Evolutionary conservation across 2,113 vertebrate genomes (phyloP).

Genomic region (Trichechus manatus): DNA sequence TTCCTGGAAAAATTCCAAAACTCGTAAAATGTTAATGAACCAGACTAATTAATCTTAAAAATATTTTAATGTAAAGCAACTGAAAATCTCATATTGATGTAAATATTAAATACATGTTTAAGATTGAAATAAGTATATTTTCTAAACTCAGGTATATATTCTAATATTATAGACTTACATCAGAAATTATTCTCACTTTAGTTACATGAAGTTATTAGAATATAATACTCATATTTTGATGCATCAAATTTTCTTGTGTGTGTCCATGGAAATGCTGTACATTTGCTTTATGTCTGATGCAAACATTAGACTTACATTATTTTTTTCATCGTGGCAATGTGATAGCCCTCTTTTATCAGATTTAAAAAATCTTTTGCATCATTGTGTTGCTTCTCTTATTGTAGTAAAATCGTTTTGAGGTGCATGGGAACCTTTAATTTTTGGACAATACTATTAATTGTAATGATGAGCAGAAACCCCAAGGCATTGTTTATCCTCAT

Average conservation of each 20-base stretch:
- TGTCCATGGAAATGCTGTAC: background rate
- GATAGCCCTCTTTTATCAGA: background rate
- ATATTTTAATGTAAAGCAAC: background rate
- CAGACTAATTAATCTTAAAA: background rate
- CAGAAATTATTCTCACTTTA: background rate
- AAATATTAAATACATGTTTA: background rate
- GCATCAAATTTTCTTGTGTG: background rate
- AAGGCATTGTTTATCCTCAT: background rate
- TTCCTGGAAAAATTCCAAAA: background rate
- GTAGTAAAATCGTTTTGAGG: background rate
- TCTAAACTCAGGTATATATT: background rate
- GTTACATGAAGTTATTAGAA: background rate
- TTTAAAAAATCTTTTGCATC: background rate
- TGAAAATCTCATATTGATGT: background rate
- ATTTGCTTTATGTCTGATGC: background rate
- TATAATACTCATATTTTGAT: background rate
- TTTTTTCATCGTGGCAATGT: background rate
- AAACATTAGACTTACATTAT: background rate
- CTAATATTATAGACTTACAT: background rate
- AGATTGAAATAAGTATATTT: background rate
- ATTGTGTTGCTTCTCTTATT: background rate
- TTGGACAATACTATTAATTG: background rate
- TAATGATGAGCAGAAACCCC: background rate
- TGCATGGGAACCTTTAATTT: background rate
- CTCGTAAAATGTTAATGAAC: background rate